Percentiles rank a stretch among this genome's conserved stretches.
Evolutionary conservation across 2,113 vertebrate species (phyloP).

Genomic region (Elaphurus davidianus): DNA sequence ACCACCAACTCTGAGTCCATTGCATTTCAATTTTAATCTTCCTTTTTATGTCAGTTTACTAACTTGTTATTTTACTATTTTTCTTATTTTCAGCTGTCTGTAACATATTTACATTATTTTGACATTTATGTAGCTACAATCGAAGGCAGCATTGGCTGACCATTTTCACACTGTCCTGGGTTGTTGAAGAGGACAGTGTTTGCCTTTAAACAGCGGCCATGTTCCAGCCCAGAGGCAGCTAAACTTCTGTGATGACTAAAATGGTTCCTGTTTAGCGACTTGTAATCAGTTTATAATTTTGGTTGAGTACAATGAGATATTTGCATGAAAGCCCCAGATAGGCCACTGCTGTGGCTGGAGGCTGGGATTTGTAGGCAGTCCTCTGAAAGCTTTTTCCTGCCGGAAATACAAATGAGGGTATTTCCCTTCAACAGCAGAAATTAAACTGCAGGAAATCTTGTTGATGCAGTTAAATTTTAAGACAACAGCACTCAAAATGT

Average conservation of each 20-base stretch:
- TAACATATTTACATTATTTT: background rate
- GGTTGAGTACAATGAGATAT: slow-evolving; percentile 6
- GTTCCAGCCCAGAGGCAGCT: slow-evolving; percentile 34
- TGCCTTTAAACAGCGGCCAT: background rate
- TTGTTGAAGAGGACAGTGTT: background rate
- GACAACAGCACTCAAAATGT: slow-evolving; percentile 44
- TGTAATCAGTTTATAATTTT: slow-evolving; percentile 46
- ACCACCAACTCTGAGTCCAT: background rate
- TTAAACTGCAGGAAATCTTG: slow-evolving; percentile 19
- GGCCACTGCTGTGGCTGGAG: background rate
- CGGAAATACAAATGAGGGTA: slow-evolving; percentile 33
- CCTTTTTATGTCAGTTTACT: background rate
- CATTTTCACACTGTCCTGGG: background rate
- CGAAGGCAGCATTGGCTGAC: background rate
- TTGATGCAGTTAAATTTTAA: slow-evolving; percentile 41
- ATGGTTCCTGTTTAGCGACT: slow-evolving; percentile 40
- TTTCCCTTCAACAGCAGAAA: slow-evolving; percentile 23
- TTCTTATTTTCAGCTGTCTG: background rate
- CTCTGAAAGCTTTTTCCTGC: background rate
- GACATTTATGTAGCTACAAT: background rate
- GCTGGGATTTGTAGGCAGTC: background rate
- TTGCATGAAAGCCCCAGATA: background rate
- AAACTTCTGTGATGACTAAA: slow-evolving; percentile 39
- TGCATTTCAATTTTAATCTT: background rate
- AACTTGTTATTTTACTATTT: background rate